Evolutionary conservation across 2,113 vertebrate species (phyloP).

Genomic region (Rhea pennata): DNA sequence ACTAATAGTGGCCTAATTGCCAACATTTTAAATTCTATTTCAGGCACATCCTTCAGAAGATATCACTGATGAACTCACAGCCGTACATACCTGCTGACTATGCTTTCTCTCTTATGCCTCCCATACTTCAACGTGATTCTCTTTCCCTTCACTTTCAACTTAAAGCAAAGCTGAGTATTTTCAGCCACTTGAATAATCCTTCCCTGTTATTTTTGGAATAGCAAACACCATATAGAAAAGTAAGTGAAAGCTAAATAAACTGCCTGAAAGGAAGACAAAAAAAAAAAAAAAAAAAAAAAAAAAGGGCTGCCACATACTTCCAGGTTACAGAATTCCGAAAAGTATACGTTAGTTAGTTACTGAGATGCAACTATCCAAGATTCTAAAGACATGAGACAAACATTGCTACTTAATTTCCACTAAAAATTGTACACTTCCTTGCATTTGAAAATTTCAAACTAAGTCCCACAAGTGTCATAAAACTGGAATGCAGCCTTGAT

Average conservation of each 20-base stretch:
- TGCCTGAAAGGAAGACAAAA: not conserved
- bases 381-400: not conserved
- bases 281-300: not conserved
- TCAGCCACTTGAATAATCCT: not conserved
- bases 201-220: not conserved
- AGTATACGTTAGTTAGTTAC: fast-evolving
- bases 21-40: not conserved
- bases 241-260: not conserved
- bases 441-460: not conserved
- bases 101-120: not conserved
- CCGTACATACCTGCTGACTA: not conserved
- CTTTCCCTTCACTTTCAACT: not conserved
- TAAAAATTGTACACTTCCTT: not conserved
- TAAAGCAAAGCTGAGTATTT: not conserved
- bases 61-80: not conserved
- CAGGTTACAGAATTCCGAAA: not conserved
- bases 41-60: not conserved
- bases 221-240: not conserved
- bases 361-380: not conserved
- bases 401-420: not conserved
- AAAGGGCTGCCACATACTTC: not conserved
- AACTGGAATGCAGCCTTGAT: not conserved
- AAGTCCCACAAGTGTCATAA: not conserved
- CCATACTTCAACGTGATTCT: not conserved
- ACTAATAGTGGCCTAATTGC: not conserved